These are phyloP conservation scores for Seira musarum DNA, from an alignment of 2,888 invertebrate species.

Conservation along the genomic window DNA sequence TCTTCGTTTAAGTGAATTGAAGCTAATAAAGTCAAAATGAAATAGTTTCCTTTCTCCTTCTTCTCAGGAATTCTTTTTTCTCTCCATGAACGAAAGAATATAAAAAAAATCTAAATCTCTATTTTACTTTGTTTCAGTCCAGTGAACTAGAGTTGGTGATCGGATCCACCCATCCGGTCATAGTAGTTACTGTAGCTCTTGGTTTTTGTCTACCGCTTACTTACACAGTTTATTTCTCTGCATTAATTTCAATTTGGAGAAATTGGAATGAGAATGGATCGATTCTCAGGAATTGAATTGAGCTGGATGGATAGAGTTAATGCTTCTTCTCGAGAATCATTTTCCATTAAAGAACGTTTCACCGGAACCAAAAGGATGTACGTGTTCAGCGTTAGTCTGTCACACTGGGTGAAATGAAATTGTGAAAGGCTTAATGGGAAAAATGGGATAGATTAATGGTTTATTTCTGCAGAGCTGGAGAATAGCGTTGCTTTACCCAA, in stretches of 20 bases:
- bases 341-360: too few relatives aligned
- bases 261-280: conserved; percentile 20
- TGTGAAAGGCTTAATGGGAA: conserved; percentile 64
- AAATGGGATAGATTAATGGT: conserved; percentile 66
- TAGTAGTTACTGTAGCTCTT: too few relatives aligned
- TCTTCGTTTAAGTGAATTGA: conserved; percentile 7
- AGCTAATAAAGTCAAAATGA: conserved; percentile 67
- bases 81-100: too few relatives aligned
- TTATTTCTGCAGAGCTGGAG: conserved; percentile 15
- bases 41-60: conserved; percentile 42
- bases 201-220: too few relatives aligned
- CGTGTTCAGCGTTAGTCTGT: too few relatives aligned
- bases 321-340: too few relatives aligned
- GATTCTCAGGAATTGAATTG: conserved; percentile 30
- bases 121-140: conserved; percentile 51
- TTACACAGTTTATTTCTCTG: too few relatives aligned
- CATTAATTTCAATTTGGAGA: too few relatives aligned
- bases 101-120: conserved; percentile 43
- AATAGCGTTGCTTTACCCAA: too few relatives aligned
- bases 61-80: conserved; percentile 48
- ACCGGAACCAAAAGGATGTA: too few relatives aligned
- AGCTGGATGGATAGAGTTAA: too few relatives aligned
- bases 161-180: too few relatives aligned
- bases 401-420: conserved; percentile 55
- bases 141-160: neutral